These are phyloP conservation scores for Colaptes auratus DNA, from an alignment of 2,113 vertebrate species.

Conservation along the genomic window DNA sequence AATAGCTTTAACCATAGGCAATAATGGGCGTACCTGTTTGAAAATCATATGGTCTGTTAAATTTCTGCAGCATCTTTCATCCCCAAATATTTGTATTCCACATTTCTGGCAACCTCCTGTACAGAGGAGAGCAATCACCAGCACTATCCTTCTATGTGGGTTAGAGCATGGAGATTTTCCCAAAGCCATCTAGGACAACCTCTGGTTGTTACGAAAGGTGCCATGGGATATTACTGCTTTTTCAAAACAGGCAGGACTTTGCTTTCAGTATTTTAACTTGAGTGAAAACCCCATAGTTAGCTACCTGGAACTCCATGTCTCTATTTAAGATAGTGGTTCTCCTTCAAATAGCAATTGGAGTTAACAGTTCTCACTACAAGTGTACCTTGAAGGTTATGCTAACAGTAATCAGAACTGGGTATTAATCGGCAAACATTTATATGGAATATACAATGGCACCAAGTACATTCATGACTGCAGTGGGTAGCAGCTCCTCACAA, in stretches of 20 bases:
- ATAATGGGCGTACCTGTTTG: not conserved
- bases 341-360: not conserved
- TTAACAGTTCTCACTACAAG: not conserved
- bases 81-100: not conserved
- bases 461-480: not conserved
- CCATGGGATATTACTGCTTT: not conserved
- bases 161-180: not conserved
- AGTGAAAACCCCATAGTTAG: not conserved
- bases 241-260: not conserved
- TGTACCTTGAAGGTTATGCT: constrained; percentile 33
- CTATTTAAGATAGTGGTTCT: not conserved
- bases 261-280: not conserved
- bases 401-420: constrained; percentile 24
- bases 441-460: not conserved
- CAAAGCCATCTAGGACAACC: not conserved
- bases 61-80: constrained; percentile 15
- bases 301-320: not conserved
- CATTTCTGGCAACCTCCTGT: not conserved
- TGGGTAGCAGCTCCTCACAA: not conserved
- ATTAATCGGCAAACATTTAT: constrained; percentile 37
- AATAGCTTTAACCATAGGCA: not conserved
- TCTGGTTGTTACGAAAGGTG: not conserved
- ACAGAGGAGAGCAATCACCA: not conserved
- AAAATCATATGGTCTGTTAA: not conserved
- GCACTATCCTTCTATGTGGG: not conserved